phyloP scores from a whole-genome alignment of 2,888 invertebrate genomes.

The Aricia artaxerxes region DNA sequence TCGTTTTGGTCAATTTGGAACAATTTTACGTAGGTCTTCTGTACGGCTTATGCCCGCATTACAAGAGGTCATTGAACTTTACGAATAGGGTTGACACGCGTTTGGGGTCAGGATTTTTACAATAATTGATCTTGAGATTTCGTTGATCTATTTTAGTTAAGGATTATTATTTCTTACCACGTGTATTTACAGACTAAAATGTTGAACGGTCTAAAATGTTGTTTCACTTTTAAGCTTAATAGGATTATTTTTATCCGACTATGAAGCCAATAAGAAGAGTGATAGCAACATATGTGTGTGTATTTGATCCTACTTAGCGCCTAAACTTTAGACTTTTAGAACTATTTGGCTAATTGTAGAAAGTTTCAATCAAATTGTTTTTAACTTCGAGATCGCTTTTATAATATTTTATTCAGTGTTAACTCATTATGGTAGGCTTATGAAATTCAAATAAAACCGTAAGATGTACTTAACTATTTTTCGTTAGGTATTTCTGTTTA shows the following conservation, averaged over 20 bases:
- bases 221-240: not conserved
- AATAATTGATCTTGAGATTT: slow-evolving; percentile 11
- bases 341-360: no score
- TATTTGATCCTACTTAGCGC: no score
- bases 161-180: not conserved
- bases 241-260: not conserved
- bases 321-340: no score
- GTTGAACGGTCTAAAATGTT: not conserved
- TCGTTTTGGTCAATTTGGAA: not conserved
- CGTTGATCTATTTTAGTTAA: slow-evolving; percentile 13
- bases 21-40: not conserved
- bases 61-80: not conserved
- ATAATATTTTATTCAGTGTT: no score
- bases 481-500: no score
- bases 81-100: not conserved
- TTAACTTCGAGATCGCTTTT: no score
- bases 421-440: no score
- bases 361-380: no score
- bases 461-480: no score
- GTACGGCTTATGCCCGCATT: not conserved
- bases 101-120: slow-evolving; percentile 1
- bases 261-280: not conserved
- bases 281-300: not conserved
- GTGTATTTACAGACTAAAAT: not conserved
- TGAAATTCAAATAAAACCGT: no score